Percentiles rank a stretch among this genome's conserved stretches.
These are phyloP conservation scores for Palaemon carinicauda DNA, from an alignment of 1,140 invertebrate genomes.

Conservation along the genomic window DNA sequence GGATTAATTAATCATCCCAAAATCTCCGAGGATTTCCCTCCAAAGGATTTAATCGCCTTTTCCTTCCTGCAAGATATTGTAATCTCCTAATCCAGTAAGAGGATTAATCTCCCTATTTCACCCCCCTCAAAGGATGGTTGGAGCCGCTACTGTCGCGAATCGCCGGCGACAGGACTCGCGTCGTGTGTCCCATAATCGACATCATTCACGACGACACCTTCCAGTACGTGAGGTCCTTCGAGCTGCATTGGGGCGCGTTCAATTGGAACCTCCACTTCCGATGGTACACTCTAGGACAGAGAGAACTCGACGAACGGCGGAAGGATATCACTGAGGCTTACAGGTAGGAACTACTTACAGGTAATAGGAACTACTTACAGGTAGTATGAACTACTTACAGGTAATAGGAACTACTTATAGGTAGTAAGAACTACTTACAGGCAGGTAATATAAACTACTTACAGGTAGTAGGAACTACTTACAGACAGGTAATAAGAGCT, in stretches of 20 bases:
- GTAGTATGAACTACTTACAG: no score
- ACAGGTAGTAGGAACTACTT: no score
- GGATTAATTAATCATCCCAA: no score
- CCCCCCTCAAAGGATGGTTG: constrained; percentile 79
- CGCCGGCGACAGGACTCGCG: constrained; percentile 74
- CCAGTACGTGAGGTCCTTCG: constrained; percentile 87
- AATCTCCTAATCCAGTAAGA: not conserved
- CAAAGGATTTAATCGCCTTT: no score
- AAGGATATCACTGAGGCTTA: constrained; percentile 78
- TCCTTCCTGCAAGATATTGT: no score
- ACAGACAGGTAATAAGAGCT: no score
- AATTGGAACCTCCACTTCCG: constrained; percentile 96
- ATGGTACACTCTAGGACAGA: constrained; percentile 76
- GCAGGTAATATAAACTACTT: no score
- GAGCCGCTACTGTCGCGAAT: constrained; percentile 85
- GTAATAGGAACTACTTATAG: no score
- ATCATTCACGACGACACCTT: constrained; percentile 94
- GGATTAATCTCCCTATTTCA: not conserved
- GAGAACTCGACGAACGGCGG: constrained; percentile 67
- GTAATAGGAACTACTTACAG: no score
- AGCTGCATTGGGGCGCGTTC: constrained; percentile 95
- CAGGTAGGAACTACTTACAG: no score
- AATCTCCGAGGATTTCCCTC: no score
- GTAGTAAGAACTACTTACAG: no score
- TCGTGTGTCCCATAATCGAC: constrained; percentile 95